Evolutionary conservation across 2,888 invertebrate species (phyloP).

Genomic region (Stenurella melanura): DNA sequence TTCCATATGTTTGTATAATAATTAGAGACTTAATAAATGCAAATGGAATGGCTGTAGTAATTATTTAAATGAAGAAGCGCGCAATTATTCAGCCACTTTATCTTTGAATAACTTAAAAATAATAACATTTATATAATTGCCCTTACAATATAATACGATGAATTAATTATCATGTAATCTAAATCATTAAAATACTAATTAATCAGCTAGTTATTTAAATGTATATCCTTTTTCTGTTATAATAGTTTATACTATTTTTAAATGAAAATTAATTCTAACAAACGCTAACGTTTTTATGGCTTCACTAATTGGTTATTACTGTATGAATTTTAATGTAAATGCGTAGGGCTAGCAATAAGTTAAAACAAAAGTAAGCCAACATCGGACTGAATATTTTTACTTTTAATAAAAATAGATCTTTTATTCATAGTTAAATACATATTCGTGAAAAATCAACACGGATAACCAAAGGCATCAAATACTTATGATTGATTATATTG

Average conservation of each 20-base stretch:
- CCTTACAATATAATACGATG: slow-evolving; percentile 51
- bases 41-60: slow-evolving; percentile 50
- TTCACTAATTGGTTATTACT: slow-evolving; percentile 24
- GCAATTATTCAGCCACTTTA: slow-evolving; percentile 61
- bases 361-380: neutral
- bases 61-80: slow-evolving; percentile 61
- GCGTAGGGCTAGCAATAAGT: neutral
- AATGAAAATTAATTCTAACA: slow-evolving; percentile 52
- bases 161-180: slow-evolving; percentile 55
- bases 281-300: slow-evolving; percentile 42
- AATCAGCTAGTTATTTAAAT: slow-evolving; percentile 52
- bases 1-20: slow-evolving; percentile 32
- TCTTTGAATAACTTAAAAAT: slow-evolving; percentile 60
- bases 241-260: slow-evolving; percentile 49
- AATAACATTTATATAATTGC: slow-evolving; percentile 59
- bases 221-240: slow-evolving; percentile 48
- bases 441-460: too few relatives aligned
- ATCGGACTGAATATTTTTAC: neutral
- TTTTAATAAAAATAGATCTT: too few relatives aligned
- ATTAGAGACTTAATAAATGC: slow-evolving; percentile 44
- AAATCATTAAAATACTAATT: slow-evolving; percentile 53
- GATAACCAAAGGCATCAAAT: too few relatives aligned
- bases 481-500: too few relatives aligned
- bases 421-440: too few relatives aligned
- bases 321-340: slow-evolving; percentile 5